Evolutionary conservation across 2,888 invertebrate genomes (phyloP).

Genomic region (Sturmia bella): DNA sequence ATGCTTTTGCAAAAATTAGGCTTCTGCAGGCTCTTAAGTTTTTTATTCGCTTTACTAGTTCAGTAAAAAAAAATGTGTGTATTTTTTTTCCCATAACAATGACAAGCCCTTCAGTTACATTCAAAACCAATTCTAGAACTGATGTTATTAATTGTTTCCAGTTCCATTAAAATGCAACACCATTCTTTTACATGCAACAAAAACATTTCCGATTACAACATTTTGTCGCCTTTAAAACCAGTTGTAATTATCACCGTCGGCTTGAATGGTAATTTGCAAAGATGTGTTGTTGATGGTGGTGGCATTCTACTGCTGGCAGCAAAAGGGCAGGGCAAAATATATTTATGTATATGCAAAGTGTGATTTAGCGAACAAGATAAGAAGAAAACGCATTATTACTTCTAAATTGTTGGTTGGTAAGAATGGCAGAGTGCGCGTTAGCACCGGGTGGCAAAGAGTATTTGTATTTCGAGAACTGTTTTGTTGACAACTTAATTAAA

Average conservation of each 20-base stretch:
- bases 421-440: neutral
- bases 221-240: conserved; percentile 31
- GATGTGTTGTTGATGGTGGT: neutral
- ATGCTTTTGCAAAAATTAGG: too few species aligned
- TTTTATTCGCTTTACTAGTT: too few species aligned
- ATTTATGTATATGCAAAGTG: conserved; percentile 1
- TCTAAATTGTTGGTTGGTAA: neutral
- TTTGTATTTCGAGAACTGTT: neutral
- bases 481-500: neutral
- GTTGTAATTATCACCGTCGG: conserved; percentile 10
- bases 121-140: too few species aligned
- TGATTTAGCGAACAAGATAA: neutral
- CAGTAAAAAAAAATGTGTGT: too few species aligned
- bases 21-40: too few species aligned
- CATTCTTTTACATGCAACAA: neutral
- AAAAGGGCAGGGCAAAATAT: neutral
- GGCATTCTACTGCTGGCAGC: too few species aligned
- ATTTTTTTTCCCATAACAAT: too few species aligned
- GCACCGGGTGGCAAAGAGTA: neutral
- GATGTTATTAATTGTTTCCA: neutral
- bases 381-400: neutral
- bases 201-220: conserved; percentile 27
- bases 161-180: conserved; percentile 15
- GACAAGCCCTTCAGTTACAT: too few species aligned
- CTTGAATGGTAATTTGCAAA: conserved; percentile 31